Evolutionary conservation across 2,888 invertebrate species (phyloP).

Genomic region (Eupsilia transversa): DNA sequence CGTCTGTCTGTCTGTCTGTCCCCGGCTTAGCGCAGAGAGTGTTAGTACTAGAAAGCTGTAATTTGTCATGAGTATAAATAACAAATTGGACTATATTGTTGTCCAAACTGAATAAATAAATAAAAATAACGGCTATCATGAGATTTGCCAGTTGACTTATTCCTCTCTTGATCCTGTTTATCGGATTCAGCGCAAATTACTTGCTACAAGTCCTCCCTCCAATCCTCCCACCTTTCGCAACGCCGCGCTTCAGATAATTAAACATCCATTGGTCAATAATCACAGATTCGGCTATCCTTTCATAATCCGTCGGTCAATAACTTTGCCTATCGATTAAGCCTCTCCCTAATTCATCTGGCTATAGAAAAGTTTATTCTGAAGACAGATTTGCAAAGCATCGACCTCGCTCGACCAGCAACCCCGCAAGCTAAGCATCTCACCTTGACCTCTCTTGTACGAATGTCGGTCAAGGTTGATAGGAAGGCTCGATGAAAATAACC

Average conservation of each 20-base stretch:
- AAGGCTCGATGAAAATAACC: slow-evolving; percentile 37
- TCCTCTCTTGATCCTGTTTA: neutral
- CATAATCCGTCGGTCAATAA: neutral
- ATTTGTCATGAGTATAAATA: no score
- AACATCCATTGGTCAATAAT: neutral
- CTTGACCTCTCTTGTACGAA: slow-evolving; percentile 46
- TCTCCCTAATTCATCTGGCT: slow-evolving; percentile 5
- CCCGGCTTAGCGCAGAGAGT: no score
- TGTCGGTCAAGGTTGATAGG: slow-evolving; percentile 33
- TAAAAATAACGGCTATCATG: no score
- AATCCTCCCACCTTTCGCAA: neutral
- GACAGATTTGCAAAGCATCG: slow-evolving; percentile 19
- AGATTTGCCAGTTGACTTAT: no score
- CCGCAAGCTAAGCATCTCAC: slow-evolving; percentile 29
- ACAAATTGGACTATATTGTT: no score
- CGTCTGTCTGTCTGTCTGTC: no score
- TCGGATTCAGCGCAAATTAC: neutral
- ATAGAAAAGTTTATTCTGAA: slow-evolving; percentile 3
- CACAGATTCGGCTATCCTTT: neutral
- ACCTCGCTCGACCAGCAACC: slow-evolving; percentile 37
- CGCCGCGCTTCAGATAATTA: neutral
- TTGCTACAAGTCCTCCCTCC: neutral
- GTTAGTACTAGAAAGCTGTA: no score
- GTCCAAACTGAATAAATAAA: no score
- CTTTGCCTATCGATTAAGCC: neutral